Evolutionary conservation across 2,888 invertebrate species (phyloP).

Genomic region (Eristalinus aeneus): DNA sequence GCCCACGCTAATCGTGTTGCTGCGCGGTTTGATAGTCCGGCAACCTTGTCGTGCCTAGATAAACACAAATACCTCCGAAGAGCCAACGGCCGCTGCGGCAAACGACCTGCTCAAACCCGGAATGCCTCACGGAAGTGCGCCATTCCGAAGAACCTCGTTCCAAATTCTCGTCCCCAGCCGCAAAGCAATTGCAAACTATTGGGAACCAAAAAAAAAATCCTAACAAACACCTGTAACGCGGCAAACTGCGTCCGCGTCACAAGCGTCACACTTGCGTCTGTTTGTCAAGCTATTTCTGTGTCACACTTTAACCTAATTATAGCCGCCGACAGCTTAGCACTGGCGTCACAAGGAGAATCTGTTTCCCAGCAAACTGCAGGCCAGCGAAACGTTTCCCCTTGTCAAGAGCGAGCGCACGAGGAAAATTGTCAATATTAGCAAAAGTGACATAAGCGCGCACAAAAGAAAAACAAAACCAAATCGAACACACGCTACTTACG

Average conservation of each 20-base stretch:
- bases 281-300: neutral
- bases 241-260: neutral
- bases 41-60: conserved; percentile 8
- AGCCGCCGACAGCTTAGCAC: neutral
- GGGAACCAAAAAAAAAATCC: neutral
- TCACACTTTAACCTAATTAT: neutral
- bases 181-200: too few relatives aligned
- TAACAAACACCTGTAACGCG: neutral
- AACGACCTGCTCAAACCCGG: neutral
- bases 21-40: neutral
- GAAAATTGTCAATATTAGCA: neutral
- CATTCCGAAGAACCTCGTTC: neutral
- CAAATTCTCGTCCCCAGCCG: neutral
- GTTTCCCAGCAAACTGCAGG: neutral
- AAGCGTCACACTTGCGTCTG: neutral
- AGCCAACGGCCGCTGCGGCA: neutral
- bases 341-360: neutral
- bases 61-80: neutral
- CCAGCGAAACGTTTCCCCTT: neutral
- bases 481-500: neutral
- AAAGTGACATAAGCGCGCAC: neutral
- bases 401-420: neutral
- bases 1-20: neutral
- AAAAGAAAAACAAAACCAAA: neutral
- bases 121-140: neutral